These are phyloP conservation scores for Aethina tumida DNA, from an alignment of 1,140 invertebrate genomes.

Conservation along the genomic window DNA sequence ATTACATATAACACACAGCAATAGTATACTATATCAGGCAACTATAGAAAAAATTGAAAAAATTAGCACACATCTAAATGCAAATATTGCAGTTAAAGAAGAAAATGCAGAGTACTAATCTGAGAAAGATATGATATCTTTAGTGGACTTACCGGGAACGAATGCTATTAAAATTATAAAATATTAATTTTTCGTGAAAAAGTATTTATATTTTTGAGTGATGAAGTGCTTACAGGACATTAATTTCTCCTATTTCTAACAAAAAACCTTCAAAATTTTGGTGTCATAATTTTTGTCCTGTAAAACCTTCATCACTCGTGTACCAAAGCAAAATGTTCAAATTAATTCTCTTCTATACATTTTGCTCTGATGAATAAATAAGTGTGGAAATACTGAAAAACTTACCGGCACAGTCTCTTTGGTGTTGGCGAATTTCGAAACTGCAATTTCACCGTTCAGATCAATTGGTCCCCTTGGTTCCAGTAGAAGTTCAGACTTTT, in stretches of 20 bases:
- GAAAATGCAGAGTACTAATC: background rate
- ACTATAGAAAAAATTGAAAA: too few species aligned
- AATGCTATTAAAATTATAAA: conserved; percentile 11
- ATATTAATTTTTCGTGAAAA: conserved; percentile 7
- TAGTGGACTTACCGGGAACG: conserved; percentile 13
- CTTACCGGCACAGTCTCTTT: conserved; percentile 54
- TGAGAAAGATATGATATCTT: conserved; percentile 4
- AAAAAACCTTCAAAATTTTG: too few species aligned
- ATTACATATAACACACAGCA: background rate
- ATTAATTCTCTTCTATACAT: too few species aligned
- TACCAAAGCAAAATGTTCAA: too few species aligned
- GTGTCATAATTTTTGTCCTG: too few species aligned
- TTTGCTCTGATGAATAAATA: too few species aligned
- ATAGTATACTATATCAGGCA: background rate
- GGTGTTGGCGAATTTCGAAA: conserved; percentile 49
- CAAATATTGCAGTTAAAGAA: too few species aligned
- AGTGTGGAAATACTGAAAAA: conserved; percentile 14
- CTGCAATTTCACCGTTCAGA: conserved; percentile 54
- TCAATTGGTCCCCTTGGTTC: conserved; percentile 50
- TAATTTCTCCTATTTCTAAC: too few species aligned
- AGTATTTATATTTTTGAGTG: too few species aligned
- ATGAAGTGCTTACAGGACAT: background rate
- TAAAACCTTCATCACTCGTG: too few species aligned
- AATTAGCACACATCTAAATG: too few species aligned
- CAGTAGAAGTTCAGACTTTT: conserved; percentile 36